Base-by-base conservation (phyloP, 2,888 invertebrate genomes). In the Galerucella nymphaeae region DNA sequence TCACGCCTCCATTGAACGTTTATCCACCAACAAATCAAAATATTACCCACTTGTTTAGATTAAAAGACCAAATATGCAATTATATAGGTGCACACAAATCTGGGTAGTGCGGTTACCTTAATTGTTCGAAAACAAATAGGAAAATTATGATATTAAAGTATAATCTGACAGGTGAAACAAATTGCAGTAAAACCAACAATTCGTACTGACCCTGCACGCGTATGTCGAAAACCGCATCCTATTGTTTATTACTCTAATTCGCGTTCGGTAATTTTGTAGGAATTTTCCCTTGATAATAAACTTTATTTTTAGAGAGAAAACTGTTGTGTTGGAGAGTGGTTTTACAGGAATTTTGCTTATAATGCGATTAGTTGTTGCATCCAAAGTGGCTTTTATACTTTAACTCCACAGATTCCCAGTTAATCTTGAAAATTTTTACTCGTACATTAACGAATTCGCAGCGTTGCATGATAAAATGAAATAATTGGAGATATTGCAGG, bases 61-160 rank as follows among this genome's bases (percentile, higher is more conserved):
- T 66, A 69, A 71, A 73, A 73, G 71, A 70, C 59, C 71, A 63
- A 70, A 73, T 67, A 70, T 73, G 67, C 69, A 73, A 71, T 72
- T 69, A 63, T 65, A 69, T 63, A 66, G 73, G 66, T 62, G 70
- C 58, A 69, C 66, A 73, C 75, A 71, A 75, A 75, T 73, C 75
- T 61, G 67, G 65, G 58, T 62, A 55, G 9, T 64, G 75, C 66
- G 75, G 75, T 75, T 63, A 13, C 69, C 72, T 70, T 72, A 75
- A 75, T 75, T 75, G 70, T 70, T 61, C 72, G 61, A 73, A 75
- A 75, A 75, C 75, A 70, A 75, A 75, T 72, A 75, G 72, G 70
- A 75, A 75, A 75, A 75, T 75, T 72, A 70, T 68, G 72, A 71
- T 70, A 75, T 75, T 71, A 68, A 70, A 72, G 75, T 75, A 75